Evolutionary conservation across 2,113 vertebrate species (phyloP).

Genomic region (Callithrix jacchus): DNA sequence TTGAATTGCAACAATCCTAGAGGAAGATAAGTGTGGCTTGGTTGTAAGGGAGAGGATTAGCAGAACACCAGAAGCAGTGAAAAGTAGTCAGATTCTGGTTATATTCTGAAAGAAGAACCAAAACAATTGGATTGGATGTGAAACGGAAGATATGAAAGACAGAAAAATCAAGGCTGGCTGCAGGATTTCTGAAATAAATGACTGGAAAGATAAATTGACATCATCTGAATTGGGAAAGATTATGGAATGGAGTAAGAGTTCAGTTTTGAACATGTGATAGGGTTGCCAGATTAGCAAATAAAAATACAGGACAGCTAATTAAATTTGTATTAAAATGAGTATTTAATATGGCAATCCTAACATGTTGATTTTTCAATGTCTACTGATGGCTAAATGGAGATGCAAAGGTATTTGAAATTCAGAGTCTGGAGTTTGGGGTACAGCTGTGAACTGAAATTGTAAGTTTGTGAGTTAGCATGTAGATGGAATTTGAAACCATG

Average conservation of each 20-base stretch:
- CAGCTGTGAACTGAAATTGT: background rate
- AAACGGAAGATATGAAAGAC: background rate
- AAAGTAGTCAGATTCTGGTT: background rate
- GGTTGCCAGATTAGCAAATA: background rate
- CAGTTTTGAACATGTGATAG: background rate
- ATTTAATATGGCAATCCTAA: background rate
- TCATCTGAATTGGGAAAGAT: background rate
- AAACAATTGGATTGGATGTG: background rate
- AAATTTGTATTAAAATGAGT: background rate
- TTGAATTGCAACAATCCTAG: background rate
- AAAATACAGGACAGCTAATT: background rate
- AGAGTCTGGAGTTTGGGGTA: background rate
- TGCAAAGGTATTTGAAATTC: background rate
- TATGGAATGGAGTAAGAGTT: background rate
- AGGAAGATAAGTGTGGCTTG: background rate
- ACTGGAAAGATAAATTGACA: background rate
- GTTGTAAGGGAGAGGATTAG: background rate
- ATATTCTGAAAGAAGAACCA: background rate
- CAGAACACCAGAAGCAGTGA: background rate
- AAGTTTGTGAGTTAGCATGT: background rate
- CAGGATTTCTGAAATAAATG: background rate
- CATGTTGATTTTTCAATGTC: background rate
- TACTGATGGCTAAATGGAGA: background rate
- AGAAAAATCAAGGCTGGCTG: background rate
- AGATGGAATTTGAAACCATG: background rate